Conservation (phyloP, 1,140 invertebrate genomes). For the Babylonia areolata region DNA sequence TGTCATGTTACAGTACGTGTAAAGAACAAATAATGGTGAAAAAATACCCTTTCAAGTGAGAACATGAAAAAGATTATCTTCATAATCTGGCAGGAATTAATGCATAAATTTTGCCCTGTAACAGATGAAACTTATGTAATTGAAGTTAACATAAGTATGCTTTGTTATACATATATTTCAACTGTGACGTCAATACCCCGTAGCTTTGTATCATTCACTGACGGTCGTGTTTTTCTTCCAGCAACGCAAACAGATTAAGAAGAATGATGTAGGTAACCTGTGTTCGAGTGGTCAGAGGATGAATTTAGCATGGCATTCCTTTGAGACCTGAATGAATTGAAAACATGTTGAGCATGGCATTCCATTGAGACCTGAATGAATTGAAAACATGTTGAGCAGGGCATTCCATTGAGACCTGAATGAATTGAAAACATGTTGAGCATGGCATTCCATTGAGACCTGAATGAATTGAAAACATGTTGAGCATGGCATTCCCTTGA, state of each 20-base stretch:
- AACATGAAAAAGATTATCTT: too few species aligned
- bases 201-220: background rate
- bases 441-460: slow-evolving; percentile 5
- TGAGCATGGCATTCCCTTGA: background rate
- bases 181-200: too few species aligned
- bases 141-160: too few species aligned
- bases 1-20: too few species aligned
- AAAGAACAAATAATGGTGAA: too few species aligned
- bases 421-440: background rate
- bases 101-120: too few species aligned
- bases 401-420: background rate
- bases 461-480: background rate
- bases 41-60: too few species aligned
- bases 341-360: background rate
- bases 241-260: slow-evolving; percentile 16
- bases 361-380: too few species aligned
- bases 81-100: too few species aligned
- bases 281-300: background rate
- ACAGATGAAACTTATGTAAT: too few species aligned
- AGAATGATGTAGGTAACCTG: slow-evolving; percentile 17
- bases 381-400: background rate
- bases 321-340: background rate
- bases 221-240: background rate
- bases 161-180: too few species aligned
- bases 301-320: background rate